Evolutionary conservation across 2,797 vertebrate species (phyloP), one percentile per base, ranked within the genome.

Genomic region (Cuculus canorus): DNA sequence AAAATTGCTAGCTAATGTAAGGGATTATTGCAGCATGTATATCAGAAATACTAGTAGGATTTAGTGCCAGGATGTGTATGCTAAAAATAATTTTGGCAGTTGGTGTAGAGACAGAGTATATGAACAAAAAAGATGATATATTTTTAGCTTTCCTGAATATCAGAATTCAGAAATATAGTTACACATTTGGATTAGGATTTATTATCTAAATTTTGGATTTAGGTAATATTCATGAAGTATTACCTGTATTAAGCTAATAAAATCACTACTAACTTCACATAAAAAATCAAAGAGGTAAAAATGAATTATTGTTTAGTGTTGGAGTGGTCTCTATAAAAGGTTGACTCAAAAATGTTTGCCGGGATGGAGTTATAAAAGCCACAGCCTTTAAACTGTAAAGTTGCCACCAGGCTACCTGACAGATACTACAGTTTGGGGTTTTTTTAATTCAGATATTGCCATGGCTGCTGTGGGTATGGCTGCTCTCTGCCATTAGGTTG

Each of bases 41-140:
- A 84, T 82, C 60, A 96, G 65, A 84, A 90, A 80, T 63, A 66
- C 32, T 82, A 80, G n/a, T 43, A 88, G 64, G 56, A 92, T 45
- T 87, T 91, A 90, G 28, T 93, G 35, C 45, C 22, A 83, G 60
- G 24, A 78, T 94, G 39, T 59, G n/a, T 32, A 60, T 41, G 21
- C 70, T 94, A 95, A 95, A 92, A 89, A 90, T 82, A 85, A 64
- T 96, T 82, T 93, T 91, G 76, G 52, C 71, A 88, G 53, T 61
- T 95, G 52, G 9, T 64, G 54, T 37, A 87, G 45, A 86, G 39
- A 39, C 80, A 78, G 52, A 90, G 45, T 92, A 92, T 71, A 14
- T 69, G 69, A 95, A 75, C 43, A 96, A 96, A 92, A 52, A 70
- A 10, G 33, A 88, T 52, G 78, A 88, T 48, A 9, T 86, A 60